Evolutionary conservation across 2,113 vertebrate species (phyloP), one percentile per base, ranked within the genome.

Genomic region (Bujurquina vittata): DNA sequence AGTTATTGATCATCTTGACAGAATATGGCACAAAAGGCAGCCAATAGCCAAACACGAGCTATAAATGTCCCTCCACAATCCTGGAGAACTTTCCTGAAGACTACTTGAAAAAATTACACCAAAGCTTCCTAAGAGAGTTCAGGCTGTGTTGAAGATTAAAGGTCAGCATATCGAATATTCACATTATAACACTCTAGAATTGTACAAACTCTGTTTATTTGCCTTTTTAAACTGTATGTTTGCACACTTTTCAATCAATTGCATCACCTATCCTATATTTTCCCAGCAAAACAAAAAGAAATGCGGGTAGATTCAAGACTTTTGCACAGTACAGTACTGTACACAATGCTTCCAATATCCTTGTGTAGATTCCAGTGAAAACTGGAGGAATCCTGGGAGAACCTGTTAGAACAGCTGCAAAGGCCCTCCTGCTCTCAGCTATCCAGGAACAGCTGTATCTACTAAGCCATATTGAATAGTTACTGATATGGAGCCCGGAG

Each of bases 401-500:
- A 26, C 31, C 40, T 11, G 4, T 33, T n/a, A 57, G 12, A 59
- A 80, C 49, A 82, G 8, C 15, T 63, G 58, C 10, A 49, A 43
- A 72, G 10, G 37, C 11, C 2, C 26, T 46, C 4, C 17, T 75
- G 5, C n/a, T 63, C n/a, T 35, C 18, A 46, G 26, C 63, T 52
- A 58, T 67, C 43, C 10, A 23, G 46, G 20, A 55, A 54, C 20
- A 22, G 23, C 26, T 85, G 54, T 35, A 62, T 63, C 46, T 20
- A 31, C 67, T 55, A 56, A 77, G 18, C 61, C 69, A 80, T 56
- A 57, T 79, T 78, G 43, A 77, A 75, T 29, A 56, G 37, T 62
- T 60, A 65, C 31, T 65, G 37, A 82, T 69, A 81, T 10, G 33
- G 59, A 67, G 54, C 73, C 43, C 22, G 6, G 65, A 76, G 69